Evolutionary conservation across 2,113 vertebrate species (phyloP).

Genomic region (Paralichthys olivaceus): DNA sequence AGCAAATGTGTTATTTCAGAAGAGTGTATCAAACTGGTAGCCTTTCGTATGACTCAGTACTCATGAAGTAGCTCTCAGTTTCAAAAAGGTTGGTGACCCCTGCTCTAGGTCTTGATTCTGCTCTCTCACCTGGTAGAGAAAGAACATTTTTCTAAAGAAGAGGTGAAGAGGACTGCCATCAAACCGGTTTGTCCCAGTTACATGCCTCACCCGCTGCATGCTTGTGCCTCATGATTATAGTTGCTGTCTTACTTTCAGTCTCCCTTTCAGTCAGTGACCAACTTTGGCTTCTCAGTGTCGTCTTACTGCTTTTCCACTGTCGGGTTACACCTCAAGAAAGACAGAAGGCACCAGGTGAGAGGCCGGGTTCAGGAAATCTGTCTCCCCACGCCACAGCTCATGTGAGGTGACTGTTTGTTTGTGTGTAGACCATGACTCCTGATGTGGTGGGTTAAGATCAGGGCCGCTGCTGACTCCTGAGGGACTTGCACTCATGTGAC

Average conservation of each 20-base stretch:
- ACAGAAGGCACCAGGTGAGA: constrained; percentile 8
- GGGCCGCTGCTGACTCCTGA: constrained; percentile 8
- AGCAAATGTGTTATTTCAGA: too few relatives aligned
- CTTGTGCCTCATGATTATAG: constrained; percentile 12
- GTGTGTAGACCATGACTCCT: background rate
- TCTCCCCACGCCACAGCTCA: background rate
- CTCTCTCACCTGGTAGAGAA: background rate
- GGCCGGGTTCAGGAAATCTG: background rate
- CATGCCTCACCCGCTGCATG: constrained; percentile 17
- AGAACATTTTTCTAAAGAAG: background rate
- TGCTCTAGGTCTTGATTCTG: background rate
- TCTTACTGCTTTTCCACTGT: constrained; percentile 45
- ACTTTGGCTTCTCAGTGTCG: constrained; percentile 36
- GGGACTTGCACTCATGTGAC: constrained; percentile 7
- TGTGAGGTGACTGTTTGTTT: constrained; percentile 6
- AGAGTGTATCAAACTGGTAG: too few relatives aligned
- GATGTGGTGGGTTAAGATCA: background rate
- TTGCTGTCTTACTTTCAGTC: constrained; percentile 18
- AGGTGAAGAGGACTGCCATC: constrained; percentile 8
- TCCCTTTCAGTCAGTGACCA: constrained; percentile 24
- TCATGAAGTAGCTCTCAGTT: too few relatives aligned
- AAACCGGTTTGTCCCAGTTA: constrained; percentile 43
- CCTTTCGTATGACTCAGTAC: too few relatives aligned
- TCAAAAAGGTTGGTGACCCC: too few relatives aligned
- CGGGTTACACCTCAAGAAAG: constrained; percentile 34